A percentile compares a stretch with the other conserved stretches of the same genome.
Evolutionary conservation across 2,113 vertebrate species (phyloP).

Genomic region (Cichladusa arquata): DNA sequence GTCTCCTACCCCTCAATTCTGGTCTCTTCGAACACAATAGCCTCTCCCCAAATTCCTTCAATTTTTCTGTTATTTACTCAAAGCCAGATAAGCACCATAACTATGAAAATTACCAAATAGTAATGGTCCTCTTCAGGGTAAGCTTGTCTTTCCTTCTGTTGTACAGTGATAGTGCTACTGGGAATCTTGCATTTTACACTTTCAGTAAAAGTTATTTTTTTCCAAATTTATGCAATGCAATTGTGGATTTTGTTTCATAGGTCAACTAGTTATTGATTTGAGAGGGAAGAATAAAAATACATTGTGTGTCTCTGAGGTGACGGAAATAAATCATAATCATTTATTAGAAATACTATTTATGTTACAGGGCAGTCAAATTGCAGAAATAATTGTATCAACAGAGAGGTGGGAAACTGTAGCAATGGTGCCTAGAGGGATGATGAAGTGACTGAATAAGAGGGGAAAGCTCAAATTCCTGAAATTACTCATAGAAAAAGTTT

Average conservation of each 20-base stretch:
- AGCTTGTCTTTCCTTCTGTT: not conserved
- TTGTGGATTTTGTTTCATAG: not conserved
- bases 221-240: not conserved
- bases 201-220: not conserved
- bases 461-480: not conserved
- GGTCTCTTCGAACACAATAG: not conserved
- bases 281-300: not conserved
- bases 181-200: not conserved
- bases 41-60: not conserved
- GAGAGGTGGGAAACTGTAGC: not conserved
- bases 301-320: not conserved
- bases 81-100: not conserved
- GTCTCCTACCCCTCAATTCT: not conserved
- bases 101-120: not conserved
- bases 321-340: not conserved
- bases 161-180: not conserved
- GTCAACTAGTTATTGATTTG: not conserved
- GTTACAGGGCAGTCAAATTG: not conserved
- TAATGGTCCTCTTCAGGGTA: not conserved
- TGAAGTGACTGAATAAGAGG: not conserved
- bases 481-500: not conserved
- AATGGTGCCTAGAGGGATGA: not conserved
- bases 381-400: not conserved
- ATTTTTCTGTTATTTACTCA: not conserved
- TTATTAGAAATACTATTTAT: not conserved